Percentiles rank a stretch among this genome's conserved stretches.
These are phyloP conservation scores for Eustalomyia histrio DNA, from an alignment of 2,888 invertebrate species.

Conservation along the genomic window DNA sequence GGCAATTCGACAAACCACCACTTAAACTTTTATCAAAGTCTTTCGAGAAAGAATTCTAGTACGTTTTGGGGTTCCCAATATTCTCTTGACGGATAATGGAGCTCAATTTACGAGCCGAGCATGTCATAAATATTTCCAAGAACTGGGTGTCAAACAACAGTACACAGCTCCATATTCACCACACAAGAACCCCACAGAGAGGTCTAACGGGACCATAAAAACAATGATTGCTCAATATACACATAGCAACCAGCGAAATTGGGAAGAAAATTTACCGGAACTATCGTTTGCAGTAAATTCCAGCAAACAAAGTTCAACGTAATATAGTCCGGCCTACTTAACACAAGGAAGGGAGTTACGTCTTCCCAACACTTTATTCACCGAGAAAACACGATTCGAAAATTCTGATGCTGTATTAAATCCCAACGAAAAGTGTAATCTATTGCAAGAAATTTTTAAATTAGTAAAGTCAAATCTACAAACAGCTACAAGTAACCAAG, in stretches of 20 bases:
- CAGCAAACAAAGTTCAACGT: constrained; percentile 10
- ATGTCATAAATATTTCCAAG: constrained; percentile 12
- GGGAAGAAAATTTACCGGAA: constrained; percentile 16
- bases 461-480: too few relatives aligned
- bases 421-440: neutral
- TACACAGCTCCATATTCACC: constrained; percentile 34
- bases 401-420: neutral
- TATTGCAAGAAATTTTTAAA: neutral
- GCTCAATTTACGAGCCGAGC: constrained; percentile 28
- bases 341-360: constrained; percentile 15
- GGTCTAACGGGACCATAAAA: constrained; percentile 15
- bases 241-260: neutral
- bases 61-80: constrained; percentile 21
- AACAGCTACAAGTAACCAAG: neutral
- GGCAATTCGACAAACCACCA: constrained; percentile 25
- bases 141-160: constrained; percentile 1
- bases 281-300: constrained; percentile 10
- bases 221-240: constrained; percentile 37
- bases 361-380: constrained; percentile 13
- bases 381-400: neutral
- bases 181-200: constrained; percentile 30
- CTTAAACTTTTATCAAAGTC: neutral
- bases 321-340: constrained; percentile 8
- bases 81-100: constrained; percentile 27
- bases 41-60: constrained; percentile 27